A percentile compares a stretch with the other conserved stretches of the same genome.
phyloP scores from a whole-genome alignment of 2,797 vertebrate species.

The Thalassophryne amazonica region DNA sequence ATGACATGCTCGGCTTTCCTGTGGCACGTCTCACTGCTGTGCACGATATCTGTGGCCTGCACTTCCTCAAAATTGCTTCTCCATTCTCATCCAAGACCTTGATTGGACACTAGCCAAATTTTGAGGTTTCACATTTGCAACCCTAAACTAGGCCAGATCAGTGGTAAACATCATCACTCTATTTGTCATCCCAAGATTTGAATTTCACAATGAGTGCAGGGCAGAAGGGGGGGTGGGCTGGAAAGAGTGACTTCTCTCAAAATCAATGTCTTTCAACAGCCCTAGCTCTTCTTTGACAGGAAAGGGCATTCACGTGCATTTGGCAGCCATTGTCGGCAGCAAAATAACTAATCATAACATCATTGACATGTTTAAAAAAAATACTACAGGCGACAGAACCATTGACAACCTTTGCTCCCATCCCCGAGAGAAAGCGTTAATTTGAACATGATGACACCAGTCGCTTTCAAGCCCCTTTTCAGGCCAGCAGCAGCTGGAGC shows the following conservation, averaged over 20 bases:
- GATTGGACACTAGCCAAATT: conserved; percentile 66
- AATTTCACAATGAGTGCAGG: conserved; percentile 71
- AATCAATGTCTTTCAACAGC: conserved; percentile 77
- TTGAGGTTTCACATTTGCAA: conserved; percentile 76
- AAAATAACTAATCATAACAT: conserved; percentile 84
- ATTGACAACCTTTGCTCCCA: conserved; percentile 82
- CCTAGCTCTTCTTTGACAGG: conserved; percentile 60
- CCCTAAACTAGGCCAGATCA: conserved; percentile 78
- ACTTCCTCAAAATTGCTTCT: conserved; percentile 62
- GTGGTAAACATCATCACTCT: conserved; percentile 75
- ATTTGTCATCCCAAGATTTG: conserved; percentile 76
- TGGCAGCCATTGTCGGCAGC: conserved; percentile 74
- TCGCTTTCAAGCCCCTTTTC: conserved; percentile 73
- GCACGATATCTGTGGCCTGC: conserved; percentile 25
- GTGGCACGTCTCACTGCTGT: not conserved
- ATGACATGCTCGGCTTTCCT: not conserved
- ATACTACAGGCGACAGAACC: conserved; percentile 53
- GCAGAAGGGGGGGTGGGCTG: conserved; percentile 32
- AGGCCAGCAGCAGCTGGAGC: conserved; percentile 79
- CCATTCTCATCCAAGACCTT: conserved; percentile 62
- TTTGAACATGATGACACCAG: conserved; percentile 79
- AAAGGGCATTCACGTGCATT: conserved; percentile 75
- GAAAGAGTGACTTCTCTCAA: conserved; percentile 69
- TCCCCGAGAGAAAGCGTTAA: conserved; percentile 77
- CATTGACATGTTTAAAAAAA: conserved; percentile 70